Evolutionary conservation across 2,888 invertebrate genomes (phyloP).

Genomic region (Eristalis intricaria): DNA sequence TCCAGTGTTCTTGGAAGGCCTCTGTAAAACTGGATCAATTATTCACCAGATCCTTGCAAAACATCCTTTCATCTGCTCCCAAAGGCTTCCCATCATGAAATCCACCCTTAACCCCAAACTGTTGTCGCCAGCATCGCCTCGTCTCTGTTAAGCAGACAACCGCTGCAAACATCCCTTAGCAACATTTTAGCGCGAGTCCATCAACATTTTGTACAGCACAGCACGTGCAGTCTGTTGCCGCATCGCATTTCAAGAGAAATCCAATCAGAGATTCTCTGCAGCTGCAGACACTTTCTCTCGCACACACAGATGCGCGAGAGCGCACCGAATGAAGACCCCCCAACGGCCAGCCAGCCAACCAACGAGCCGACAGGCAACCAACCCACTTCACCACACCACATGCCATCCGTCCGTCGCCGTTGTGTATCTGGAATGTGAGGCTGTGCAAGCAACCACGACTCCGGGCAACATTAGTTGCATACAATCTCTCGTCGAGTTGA

Average conservation of each 20-base stretch:
- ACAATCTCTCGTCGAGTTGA: slow-evolving; percentile 73
- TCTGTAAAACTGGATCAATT: too few relatives aligned
- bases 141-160: neutral
- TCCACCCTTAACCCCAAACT: neutral
- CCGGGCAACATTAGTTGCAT: slow-evolving; percentile 74
- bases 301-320: slow-evolving; percentile 55
- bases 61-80: neutral
- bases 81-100: neutral
- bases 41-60: too few relatives aligned
- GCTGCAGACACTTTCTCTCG: slow-evolving; percentile 6
- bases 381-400: slow-evolving; percentile 48
- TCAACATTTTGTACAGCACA: neutral
- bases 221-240: neutral
- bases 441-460: slow-evolving; percentile 60
- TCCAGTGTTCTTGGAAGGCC: too few relatives aligned
- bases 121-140: neutral
- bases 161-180: neutral
- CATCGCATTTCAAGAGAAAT: neutral
- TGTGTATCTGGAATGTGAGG: slow-evolving; percentile 65
- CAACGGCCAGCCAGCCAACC: neutral
- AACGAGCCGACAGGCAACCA: slow-evolving; percentile 25
- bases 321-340: neutral
- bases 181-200: neutral
- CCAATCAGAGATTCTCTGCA: neutral
- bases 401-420: slow-evolving; percentile 16